Percentiles rank a stretch among this genome's conserved stretches.
Evolutionary conservation across 2,888 invertebrate genomes (phyloP).

Genomic region (Charanyca ferruginea): DNA sequence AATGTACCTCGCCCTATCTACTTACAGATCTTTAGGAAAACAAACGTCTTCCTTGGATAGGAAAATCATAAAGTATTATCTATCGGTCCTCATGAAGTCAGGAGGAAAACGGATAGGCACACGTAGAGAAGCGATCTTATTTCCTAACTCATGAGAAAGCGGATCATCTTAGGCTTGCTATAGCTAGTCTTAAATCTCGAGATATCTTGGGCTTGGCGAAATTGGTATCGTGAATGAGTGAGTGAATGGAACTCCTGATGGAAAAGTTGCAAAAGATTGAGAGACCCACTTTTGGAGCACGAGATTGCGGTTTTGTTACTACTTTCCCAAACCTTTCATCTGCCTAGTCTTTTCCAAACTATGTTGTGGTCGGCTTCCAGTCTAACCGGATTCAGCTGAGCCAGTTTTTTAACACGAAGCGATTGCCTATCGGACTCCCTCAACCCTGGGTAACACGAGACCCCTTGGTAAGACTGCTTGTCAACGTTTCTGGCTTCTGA

Average conservation of each 20-base stretch:
- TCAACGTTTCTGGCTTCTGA: too few relatives aligned
- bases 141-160: neutral
- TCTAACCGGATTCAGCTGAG: too few relatives aligned
- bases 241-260: neutral
- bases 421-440: too few relatives aligned
- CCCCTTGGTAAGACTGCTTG: too few relatives aligned
- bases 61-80: constrained; percentile 12
- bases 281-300: too few relatives aligned
- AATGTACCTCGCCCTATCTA: constrained; percentile 19
- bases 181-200: neutral
- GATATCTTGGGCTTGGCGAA: neutral
- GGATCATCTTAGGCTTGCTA: neutral
- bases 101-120: constrained; percentile 13
- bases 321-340: too few relatives aligned
- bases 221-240: neutral
- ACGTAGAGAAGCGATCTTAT: constrained; percentile 5
- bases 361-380: too few relatives aligned
- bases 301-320: too few relatives aligned
- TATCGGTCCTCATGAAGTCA: constrained; percentile 6
- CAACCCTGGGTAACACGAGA: too few relatives aligned
- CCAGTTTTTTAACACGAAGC: too few relatives aligned
- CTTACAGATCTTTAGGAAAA: neutral
- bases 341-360: too few relatives aligned
- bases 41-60: constrained; percentile 2
- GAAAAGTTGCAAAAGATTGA: neutral